A percentile compares a stretch with the other conserved stretches of the same genome.
phyloP scores from a whole-genome alignment of 2,113 vertebrate genomes.

The Lycocorax pyrrhopterus region DNA sequence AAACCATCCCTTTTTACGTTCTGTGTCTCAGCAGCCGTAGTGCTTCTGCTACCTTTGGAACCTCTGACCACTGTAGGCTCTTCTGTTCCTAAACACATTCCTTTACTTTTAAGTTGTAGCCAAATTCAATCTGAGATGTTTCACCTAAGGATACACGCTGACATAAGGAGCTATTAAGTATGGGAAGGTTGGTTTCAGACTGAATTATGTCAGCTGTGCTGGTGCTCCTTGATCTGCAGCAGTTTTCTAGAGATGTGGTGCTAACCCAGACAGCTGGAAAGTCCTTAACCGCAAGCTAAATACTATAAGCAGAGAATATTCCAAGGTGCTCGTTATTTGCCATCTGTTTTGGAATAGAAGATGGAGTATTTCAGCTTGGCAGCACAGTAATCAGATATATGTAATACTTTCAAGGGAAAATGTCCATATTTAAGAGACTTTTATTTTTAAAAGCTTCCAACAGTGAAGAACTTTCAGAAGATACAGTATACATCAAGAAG shows the following conservation, averaged over 20 bases:
- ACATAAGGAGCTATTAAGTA: background rate
- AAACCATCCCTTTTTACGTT: background rate
- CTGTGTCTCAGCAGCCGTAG: background rate
- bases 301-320: background rate
- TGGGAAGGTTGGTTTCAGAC: background rate
- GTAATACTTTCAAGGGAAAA: background rate
- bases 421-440: background rate
- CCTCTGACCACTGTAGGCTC: background rate
- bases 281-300: conserved; percentile 2
- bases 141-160: background rate
- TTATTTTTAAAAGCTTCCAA: background rate
- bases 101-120: background rate
- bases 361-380: conserved; percentile 31
- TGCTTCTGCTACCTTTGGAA: background rate
- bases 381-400: background rate
- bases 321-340: conserved; percentile 16
- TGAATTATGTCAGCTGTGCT: conserved; percentile 6
- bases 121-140: background rate
- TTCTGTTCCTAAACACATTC: background rate
- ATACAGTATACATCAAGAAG: background rate
- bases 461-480: background rate
- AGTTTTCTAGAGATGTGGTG: conserved; percentile 17
- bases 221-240: background rate
- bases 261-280: conserved; percentile 25
- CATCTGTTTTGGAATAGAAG: conserved; percentile 23